Evolutionary conservation across 2,797 vertebrate genomes (phyloP).

Genomic region (Spondyliosoma cantharus): DNA sequence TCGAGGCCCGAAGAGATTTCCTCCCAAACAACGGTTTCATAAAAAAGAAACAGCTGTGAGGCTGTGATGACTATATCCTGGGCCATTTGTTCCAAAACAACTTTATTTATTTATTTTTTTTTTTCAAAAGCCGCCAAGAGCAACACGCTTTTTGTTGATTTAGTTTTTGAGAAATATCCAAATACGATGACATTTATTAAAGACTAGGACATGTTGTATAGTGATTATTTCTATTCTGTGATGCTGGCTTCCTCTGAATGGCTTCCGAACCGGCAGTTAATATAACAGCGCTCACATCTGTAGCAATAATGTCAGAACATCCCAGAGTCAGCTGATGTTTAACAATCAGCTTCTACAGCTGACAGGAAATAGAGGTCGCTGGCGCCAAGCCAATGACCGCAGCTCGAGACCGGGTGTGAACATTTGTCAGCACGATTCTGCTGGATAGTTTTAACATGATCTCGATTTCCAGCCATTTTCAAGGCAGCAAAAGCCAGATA

Average conservation of each 20-base stretch:
- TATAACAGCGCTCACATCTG: neutral
- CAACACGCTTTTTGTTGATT: neutral
- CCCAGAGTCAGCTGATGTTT: neutral
- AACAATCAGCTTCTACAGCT: neutral
- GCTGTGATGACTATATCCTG: neutral
- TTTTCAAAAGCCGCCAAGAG: neutral
- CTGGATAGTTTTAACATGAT: no score
- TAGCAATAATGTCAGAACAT: conserved; percentile 1
- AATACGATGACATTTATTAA: neutral
- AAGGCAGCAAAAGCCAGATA: no score
- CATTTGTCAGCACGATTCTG: no score
- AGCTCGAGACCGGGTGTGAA: no score
- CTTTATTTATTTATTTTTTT: neutral
- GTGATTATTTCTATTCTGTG: neutral
- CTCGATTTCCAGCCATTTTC: no score
- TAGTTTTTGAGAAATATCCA: neutral
- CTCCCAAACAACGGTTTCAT: conserved; percentile 8
- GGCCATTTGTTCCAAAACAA: neutral
- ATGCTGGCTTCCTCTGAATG: neutral
- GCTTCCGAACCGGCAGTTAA: neutral
- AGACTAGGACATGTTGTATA: neutral
- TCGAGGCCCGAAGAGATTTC: conserved; percentile 24
- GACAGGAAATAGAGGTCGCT: neutral
- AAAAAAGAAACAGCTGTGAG: conserved; percentile 19
- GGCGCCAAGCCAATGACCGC: no score